Percentiles rank a stretch among this genome's conserved stretches.
Evolutionary conservation across 2,888 invertebrate genomes (phyloP).

Genomic region (Microctonus brassicae): DNA sequence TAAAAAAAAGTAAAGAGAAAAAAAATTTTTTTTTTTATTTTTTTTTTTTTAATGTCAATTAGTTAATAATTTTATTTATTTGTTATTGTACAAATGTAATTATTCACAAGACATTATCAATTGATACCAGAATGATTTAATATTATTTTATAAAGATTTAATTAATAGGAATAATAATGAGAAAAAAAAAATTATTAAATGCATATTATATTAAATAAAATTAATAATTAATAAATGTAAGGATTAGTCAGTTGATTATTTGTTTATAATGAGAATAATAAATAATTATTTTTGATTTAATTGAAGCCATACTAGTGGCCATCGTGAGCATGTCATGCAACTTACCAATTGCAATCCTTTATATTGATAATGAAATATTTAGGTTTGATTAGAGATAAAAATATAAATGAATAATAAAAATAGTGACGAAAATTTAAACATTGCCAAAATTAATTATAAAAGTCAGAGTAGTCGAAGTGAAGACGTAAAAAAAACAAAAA

Average conservation of each 20-base stretch:
- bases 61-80: too few species aligned
- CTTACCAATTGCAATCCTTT: conserved; percentile 27
- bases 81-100: neutral
- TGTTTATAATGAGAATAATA: conserved; percentile 39
- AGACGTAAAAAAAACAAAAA: conserved; percentile 25
- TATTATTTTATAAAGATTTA: conserved; percentile 5
- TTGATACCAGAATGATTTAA: conserved; percentile 5
- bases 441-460: neutral
- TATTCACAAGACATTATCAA: neutral
- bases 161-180: neutral
- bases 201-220: conserved; percentile 5
- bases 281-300: conserved; percentile 41
- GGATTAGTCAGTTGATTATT: neutral
- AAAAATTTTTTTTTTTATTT: neutral
- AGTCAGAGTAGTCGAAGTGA: conserved; percentile 30
- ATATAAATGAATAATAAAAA: neutral
- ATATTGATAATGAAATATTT: conserved; percentile 15
- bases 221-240: too few species aligned
- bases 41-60: neutral
- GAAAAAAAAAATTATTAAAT: neutral
- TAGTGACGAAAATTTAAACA: neutral
- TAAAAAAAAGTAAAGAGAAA: neutral
- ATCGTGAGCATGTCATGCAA: conserved; percentile 61
- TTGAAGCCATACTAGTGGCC: conserved; percentile 53
- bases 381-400: conserved; percentile 3